Percentiles rank a stretch among this genome's conserved stretches.
These are phyloP conservation scores for Boloria euphrosyne DNA, from an alignment of 2,888 invertebrate species.

Conservation along the genomic window DNA sequence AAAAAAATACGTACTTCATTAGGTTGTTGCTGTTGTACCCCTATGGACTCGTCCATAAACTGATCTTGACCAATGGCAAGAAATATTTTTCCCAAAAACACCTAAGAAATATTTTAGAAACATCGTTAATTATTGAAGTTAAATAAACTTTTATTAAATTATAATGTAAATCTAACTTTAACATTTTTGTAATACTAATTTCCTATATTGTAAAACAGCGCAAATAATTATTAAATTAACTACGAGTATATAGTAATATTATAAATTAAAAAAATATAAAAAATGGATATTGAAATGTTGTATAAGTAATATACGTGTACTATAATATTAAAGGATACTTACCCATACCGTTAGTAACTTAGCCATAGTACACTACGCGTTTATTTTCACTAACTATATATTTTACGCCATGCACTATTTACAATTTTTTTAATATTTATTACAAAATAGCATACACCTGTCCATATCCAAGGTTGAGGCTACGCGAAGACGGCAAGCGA, in stretches of 20 bases:
- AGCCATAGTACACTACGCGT: conserved; percentile 52
- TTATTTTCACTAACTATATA: conserved; percentile 42
- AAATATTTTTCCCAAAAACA: conserved; percentile 66
- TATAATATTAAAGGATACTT: conserved; percentile 40
- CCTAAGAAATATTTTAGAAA: conserved; percentile 45
- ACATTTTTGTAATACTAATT: too few species aligned
- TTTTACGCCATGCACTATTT: conserved; percentile 43
- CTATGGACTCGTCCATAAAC: conserved; percentile 45
- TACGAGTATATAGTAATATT: too few species aligned
- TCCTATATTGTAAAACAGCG: too few species aligned
- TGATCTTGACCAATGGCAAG: conserved; percentile 65
- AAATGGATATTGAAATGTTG: too few species aligned
- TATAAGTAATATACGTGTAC: not conserved
- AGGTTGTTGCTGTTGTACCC: conserved; percentile 41
- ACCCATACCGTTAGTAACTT: conserved; percentile 63
- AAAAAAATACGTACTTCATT: conserved; percentile 54
- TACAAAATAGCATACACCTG: conserved; percentile 49
- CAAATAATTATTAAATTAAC: too few species aligned
- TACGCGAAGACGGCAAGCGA: conserved; percentile 62
- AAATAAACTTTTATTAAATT: not conserved
- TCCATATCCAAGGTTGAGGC: conserved; percentile 76
- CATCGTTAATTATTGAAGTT: not conserved
- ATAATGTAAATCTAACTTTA: too few species aligned
- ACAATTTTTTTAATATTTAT: conserved; percentile 40
- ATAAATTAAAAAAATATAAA: not conserved